phyloP scores from a whole-genome alignment of 2,113 vertebrate genomes.

The Pedetes capensis region DNA sequence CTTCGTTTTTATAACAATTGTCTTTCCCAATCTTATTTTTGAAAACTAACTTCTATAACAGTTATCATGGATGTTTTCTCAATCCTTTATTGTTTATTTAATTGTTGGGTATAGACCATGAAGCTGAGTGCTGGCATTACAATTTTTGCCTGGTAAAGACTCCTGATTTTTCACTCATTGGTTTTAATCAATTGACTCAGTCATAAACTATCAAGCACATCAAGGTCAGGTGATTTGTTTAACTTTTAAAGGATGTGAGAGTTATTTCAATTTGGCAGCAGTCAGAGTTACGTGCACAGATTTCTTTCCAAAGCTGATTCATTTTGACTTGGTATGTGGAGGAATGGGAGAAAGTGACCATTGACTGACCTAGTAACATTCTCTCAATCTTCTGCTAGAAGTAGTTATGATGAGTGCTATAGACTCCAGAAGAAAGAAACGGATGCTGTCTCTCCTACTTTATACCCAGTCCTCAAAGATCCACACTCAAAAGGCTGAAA shows the following conservation, averaged over 20 bases:
- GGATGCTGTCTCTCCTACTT: background rate
- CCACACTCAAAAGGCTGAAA: background rate
- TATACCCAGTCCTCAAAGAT: background rate
- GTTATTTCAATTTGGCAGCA: slow-evolving; percentile 43
- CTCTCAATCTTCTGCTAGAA: background rate
- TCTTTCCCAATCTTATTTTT: slow-evolving; percentile 51
- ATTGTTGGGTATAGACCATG: background rate
- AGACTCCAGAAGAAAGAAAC: background rate
- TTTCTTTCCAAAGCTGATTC: slow-evolving; percentile 47
- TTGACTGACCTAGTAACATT: background rate
- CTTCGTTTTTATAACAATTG: slow-evolving; percentile 62
- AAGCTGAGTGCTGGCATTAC: background rate
- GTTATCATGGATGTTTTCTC: background rate
- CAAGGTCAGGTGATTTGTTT: slow-evolving; percentile 39
- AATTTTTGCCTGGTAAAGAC: slow-evolving; percentile 21
- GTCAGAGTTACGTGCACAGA: background rate
- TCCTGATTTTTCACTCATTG: slow-evolving; percentile 56
- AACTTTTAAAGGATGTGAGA: slow-evolving; percentile 47
- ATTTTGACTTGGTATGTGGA: background rate
- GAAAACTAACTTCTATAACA: background rate
- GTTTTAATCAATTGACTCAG: slow-evolving; percentile 63
- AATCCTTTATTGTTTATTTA: background rate
- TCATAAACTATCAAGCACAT: background rate
- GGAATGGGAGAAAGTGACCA: background rate
- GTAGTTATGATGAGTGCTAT: background rate